Base-by-base conservation (phyloP, 2,113 vertebrate genomes). In the Tympanuchus pallidicinctus region DNA sequence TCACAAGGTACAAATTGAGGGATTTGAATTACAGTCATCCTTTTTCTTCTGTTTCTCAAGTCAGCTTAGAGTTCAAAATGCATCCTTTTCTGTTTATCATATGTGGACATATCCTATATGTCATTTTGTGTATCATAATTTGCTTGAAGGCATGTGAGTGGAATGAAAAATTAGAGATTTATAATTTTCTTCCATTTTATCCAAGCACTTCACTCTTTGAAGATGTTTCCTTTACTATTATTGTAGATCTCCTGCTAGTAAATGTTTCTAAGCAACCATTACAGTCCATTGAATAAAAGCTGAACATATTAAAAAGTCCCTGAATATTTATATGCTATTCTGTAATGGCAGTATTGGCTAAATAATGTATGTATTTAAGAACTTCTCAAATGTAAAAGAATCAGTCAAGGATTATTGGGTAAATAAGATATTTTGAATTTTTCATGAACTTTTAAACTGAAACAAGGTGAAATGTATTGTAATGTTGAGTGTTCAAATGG, bases 381-480 rank as follows among this genome's bases (percentile, higher is more conserved):
- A 94, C 87, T 92, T 88, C 47, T 75, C 88, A 92, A 96, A 75
- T 67, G 69, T 94, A 57, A 76, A 94, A 92, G 57, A 91, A 93
- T 86, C 74, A 74, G 94, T 93, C 92, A 94, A 94, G 70, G 78
- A 86, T 72, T 94, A 45, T 82, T 90, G 81, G 45, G 83, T 96
- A 96, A 97, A 96, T 95, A 97, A 96, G 65, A 52, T 90, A 89
- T 78, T 94, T 72, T 95, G 81, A 96, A 97, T 97, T 95, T 95
- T 95, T 97, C 86, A 97, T 97, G 94, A 97, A 96, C 92, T 97
- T 93, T 87, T 96, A 95, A 97, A 96, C 84, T 95, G 90, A 95
- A 95, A 93, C 89, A 92, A 95, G 92, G 80, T 92, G 92, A 94
- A 92, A 65, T 82, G 25, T 92, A 86, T 80, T 66, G 86, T 93